Percentiles rank a stretch among this genome's conserved stretches.
These are phyloP conservation scores for Ecliptopera silaceata DNA, from an alignment of 2,888 invertebrate species.

Conservation along the genomic window DNA sequence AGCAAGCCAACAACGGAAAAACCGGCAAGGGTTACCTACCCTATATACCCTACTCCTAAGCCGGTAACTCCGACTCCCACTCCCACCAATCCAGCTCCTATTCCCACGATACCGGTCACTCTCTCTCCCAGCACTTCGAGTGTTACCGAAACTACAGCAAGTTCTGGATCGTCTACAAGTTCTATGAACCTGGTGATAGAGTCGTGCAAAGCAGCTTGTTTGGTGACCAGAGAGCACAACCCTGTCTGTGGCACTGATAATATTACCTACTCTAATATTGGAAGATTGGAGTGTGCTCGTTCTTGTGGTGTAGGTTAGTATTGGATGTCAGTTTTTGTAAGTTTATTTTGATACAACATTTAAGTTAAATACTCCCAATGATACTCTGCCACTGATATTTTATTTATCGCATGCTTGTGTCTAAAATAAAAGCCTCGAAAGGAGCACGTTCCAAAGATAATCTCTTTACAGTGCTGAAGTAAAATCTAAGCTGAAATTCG, in stretches of 20 bases:
- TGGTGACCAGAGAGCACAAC: not conserved
- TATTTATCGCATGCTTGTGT: no score
- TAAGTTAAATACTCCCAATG: no score
- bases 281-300: conserved; percentile 16
- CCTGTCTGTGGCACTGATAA: conserved; percentile 26
- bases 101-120: no score
- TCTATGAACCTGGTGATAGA: not conserved
- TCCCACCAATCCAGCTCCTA: not conserved
- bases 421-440: no score
- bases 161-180: not conserved
- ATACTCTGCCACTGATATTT: no score
- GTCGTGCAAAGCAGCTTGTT: conserved; percentile 4
- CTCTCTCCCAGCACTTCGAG: not conserved
- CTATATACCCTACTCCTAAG: conserved; percentile 2
- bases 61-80: no score
- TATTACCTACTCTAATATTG: conserved; percentile 19
- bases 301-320: conserved; percentile 22
- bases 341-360: no score
- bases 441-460: no score
- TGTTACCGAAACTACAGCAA: not conserved
- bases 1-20: not conserved
- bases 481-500: no score
- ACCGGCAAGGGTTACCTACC: conserved; percentile 12
- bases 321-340: no score
- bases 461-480: no score